Percentiles rank a stretch among this genome's conserved stretches.
Conservation (phyloP, 2,113 vertebrate genomes). For the Eretmochelys imbricata region DNA sequence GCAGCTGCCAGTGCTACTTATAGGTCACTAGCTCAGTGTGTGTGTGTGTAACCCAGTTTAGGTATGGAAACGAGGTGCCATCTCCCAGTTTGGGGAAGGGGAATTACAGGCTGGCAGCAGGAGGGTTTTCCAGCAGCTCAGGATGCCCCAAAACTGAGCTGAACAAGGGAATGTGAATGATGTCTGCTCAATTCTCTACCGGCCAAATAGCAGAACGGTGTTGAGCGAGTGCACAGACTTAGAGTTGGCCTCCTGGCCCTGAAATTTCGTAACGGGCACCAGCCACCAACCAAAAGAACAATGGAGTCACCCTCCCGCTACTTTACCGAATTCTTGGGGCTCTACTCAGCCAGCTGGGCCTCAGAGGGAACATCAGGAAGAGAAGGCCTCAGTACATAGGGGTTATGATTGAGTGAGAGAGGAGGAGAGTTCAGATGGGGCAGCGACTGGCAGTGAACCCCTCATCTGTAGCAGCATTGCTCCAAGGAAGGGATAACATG, state of each 20-base stretch:
- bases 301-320: background rate
- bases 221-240: background rate
- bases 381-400: too few relatives aligned
- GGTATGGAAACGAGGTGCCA: background rate
- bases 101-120: background rate
- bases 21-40: background rate
- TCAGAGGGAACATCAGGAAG: background rate
- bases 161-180: background rate
- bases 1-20: background rate
- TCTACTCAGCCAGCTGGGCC: background rate
- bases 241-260: background rate
- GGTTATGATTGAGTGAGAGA: too few relatives aligned
- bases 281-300: background rate
- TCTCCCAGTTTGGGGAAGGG: background rate
- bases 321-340: background rate
- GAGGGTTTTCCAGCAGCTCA: background rate
- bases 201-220: background rate
- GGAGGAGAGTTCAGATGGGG: too few relatives aligned
- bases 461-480: too few relatives aligned
- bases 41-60: background rate
- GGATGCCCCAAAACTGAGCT: background rate
- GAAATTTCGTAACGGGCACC: background rate
- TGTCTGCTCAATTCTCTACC: background rate
- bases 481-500: background rate
- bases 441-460: too few relatives aligned